phyloP scores from a whole-genome alignment of 2,113 vertebrate species.

The Silurus glanis region DNA sequence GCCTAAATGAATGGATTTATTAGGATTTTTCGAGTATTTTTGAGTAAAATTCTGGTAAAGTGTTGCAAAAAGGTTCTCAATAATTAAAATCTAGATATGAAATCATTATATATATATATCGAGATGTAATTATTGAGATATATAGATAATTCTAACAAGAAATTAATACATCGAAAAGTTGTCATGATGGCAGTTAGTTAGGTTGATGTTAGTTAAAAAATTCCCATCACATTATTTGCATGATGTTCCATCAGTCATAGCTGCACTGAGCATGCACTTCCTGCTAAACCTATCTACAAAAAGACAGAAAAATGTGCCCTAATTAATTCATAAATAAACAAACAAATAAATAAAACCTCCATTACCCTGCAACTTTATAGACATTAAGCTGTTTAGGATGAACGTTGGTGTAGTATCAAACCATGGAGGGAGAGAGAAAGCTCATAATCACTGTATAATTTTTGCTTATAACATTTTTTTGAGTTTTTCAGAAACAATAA shows the following conservation, averaged over 20 bases:
- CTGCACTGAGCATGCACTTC: background rate
- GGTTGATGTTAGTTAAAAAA: background rate
- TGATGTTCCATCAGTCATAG: conserved; percentile 20
- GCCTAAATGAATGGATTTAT: background rate
- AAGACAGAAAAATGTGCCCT: background rate
- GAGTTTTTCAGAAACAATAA: background rate
- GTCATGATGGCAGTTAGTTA: background rate
- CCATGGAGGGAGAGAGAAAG: background rate
- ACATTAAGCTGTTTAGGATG: conserved; percentile 10
- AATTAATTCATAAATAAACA: too few relatives aligned
- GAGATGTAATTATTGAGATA: too few relatives aligned
- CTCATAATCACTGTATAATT: background rate
- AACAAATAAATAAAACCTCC: background rate
- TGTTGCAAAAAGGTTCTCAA: background rate
- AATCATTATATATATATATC: too few relatives aligned
- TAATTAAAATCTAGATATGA: too few relatives aligned
- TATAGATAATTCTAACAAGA: too few relatives aligned
- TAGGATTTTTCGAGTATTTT: background rate
- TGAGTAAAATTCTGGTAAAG: background rate
- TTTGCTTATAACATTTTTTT: background rate
- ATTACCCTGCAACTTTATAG: conserved; percentile 29
- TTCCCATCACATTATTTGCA: background rate
- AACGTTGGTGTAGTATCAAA: background rate
- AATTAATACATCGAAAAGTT: background rate
- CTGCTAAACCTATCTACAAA: conserved; percentile 12